These are phyloP conservation scores for Drosophila repletoides DNA, from an alignment of 1,140 invertebrate genomes.

Conservation along the genomic window DNA sequence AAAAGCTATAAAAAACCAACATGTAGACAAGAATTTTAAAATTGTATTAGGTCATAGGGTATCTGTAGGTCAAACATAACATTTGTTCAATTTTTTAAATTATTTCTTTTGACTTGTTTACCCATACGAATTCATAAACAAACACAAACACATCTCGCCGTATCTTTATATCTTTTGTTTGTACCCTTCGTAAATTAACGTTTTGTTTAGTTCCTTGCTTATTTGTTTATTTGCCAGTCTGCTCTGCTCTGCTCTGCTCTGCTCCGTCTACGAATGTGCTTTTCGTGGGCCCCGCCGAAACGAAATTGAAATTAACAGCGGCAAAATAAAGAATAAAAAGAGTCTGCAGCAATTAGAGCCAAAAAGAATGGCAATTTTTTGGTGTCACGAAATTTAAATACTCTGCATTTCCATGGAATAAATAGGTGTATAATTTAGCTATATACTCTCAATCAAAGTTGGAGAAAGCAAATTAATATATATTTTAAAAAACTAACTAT, in stretches of 20 bases:
- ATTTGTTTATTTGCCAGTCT: constrained; percentile 73
- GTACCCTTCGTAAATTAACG: constrained; percentile 55
- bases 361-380: background rate
- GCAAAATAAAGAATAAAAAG: constrained; percentile 46
- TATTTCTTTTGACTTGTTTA: constrained; percentile 34
- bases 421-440: too few species aligned
- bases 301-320: constrained; percentile 68
- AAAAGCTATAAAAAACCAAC: too few species aligned
- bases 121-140: constrained; percentile 38
- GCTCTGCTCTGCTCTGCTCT: background rate
- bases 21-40: background rate
- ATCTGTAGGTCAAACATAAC: background rate
- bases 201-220: constrained; percentile 67
- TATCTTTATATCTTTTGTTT: constrained; percentile 13
- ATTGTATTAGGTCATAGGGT: constrained; percentile 17
- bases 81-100: background rate
- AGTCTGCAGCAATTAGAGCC: constrained; percentile 33
- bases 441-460: too few species aligned
- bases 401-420: too few species aligned
- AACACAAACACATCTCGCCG: constrained; percentile 20
- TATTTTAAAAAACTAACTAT: too few species aligned
- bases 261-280: constrained; percentile 21
- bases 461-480: too few species aligned
- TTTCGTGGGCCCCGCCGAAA: constrained; percentile 46
- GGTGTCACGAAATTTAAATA: background rate